These are phyloP conservation scores for Ceramica pisi DNA, from an alignment of 2,888 invertebrate genomes.

Conservation along the genomic window DNA sequence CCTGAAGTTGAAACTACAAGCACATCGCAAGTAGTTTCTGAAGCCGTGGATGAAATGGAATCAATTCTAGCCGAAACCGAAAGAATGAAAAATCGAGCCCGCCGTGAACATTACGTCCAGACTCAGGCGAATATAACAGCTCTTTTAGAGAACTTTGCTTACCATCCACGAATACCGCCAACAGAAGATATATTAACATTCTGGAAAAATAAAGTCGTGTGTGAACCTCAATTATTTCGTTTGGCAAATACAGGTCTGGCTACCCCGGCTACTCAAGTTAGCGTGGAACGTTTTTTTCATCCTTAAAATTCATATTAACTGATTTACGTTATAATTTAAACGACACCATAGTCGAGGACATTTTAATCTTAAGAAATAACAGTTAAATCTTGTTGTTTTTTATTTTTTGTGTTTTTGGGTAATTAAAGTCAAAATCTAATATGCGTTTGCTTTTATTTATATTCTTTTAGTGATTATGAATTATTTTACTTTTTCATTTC, in stretches of 20 bases:
- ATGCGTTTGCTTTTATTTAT: no score
- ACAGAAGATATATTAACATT: conserved; percentile 8
- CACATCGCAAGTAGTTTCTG: not conserved
- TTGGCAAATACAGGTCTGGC: conserved; percentile 9
- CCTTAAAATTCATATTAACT: conserved; percentile 2
- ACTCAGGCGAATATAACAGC: conserved; percentile 1
- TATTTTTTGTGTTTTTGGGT: no score
- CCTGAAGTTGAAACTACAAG: not conserved
- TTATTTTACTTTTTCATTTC: no score
- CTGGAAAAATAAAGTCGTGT: conserved; percentile 2
- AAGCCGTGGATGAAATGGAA: conserved; percentile 1
- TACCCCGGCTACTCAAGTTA: conserved; percentile 1
- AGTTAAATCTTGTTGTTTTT: no score
- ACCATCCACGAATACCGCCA: conserved; percentile 8
- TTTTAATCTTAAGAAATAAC: no score
- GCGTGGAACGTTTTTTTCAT: conserved; percentile 5
- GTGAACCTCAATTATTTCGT: conserved; percentile 1
- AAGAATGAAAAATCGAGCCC: not conserved
- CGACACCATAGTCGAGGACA: no score
- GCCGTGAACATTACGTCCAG: conserved; percentile 1
- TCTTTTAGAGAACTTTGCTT: conserved; percentile 5
- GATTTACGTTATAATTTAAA: not conserved
- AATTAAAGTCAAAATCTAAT: no score
- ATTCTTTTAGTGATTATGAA: no score
- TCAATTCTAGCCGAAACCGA: conserved; percentile 4